These are phyloP conservation scores for Phallusia fumigata DNA, from an alignment of 23 tunicate species.

Conservation along the genomic window DNA sequence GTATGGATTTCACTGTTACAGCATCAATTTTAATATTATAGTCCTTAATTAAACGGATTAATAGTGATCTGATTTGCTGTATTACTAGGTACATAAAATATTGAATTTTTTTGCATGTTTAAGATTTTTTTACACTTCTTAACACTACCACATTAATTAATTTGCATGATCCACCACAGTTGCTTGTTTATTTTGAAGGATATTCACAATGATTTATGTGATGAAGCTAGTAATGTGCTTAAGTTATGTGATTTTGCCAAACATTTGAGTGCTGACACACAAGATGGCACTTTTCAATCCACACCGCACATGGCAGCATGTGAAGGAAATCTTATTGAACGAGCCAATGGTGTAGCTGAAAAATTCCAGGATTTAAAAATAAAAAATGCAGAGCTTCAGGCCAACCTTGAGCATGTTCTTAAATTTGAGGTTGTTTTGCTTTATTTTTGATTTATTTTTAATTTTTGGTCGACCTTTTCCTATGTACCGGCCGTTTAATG, in stretches of 20 bases:
- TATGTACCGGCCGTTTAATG: too few species aligned
- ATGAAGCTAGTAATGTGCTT: slow-evolving; percentile 13
- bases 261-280: background rate
- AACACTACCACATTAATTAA: too few species aligned
- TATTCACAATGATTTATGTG: slow-evolving; percentile 8
- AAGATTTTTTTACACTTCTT: background rate
- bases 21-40: too few species aligned
- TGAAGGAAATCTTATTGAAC: background rate
- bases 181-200: slow-evolving; percentile 8
- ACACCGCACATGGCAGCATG: slow-evolving; percentile 3
- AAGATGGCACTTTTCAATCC: background rate
- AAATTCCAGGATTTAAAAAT: slow-evolving; percentile 20
- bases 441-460: background rate
- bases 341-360: slow-evolving; percentile 24
- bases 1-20: too few species aligned
- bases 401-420: slow-evolving; percentile 1
- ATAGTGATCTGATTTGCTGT: too few species aligned
- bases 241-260: slow-evolving; percentile 24
- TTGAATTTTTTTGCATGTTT: background rate
- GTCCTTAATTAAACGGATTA: too few species aligned
- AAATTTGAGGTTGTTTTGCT: background rate
- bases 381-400: slow-evolving; percentile 8
- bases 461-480: too few species aligned
- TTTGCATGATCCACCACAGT: slow-evolving; percentile 10
- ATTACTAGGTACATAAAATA: too few species aligned